Evolutionary conservation across 2,888 invertebrate genomes (phyloP), one percentile per base, ranked within the genome.

Genomic region (Drosophila differens): DNA sequence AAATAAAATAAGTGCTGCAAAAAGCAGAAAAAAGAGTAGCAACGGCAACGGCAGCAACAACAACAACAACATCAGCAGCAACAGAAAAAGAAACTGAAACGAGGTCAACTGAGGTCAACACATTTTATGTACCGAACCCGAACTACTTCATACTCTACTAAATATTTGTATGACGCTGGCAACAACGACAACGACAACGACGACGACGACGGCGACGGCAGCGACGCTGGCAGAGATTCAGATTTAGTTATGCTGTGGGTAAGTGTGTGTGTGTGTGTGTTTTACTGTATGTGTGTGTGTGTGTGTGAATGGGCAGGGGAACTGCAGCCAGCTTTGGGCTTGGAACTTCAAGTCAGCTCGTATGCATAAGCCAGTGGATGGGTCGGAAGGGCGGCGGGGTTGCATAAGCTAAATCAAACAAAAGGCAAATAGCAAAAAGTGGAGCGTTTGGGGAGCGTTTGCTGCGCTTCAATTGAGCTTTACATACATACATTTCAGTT

Each of bases 71-170:
- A 65, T 39, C 67, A 54, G 28, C 74, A 76, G 63, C 73, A 74
- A 70, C 74, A 76, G 76, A 75, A 74, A 84, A 91, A 87, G 88
- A 87, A 89, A 91, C 88, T 85, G 90, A 91, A 91, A 90, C 91
- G 91, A 92, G 92, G 91, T 91, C 91, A 91, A 82, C 89, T 83
- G 92, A 91, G 91, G 91, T 91, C 91, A 91, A 91, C 91, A 85
- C 83, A 92, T 92, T 91, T 92, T 89, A 91, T 92, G 91, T 90
- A 89, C 88, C 88, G 81, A 90, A 89, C 89, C 88, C 90, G 90
- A 90, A 91, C 91, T 91, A 91, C 91, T 91, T 91, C 91, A 89
- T 91, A 91, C 92, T 91, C 91, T 89, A 91, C 91, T 91, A 91
- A 91, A 91, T 91, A 87, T 87, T 87, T 91, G 87, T 87, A 91